Evolutionary conservation across 2,797 vertebrate genomes (phyloP).

Genomic region (Petrocephalus sullivani): DNA sequence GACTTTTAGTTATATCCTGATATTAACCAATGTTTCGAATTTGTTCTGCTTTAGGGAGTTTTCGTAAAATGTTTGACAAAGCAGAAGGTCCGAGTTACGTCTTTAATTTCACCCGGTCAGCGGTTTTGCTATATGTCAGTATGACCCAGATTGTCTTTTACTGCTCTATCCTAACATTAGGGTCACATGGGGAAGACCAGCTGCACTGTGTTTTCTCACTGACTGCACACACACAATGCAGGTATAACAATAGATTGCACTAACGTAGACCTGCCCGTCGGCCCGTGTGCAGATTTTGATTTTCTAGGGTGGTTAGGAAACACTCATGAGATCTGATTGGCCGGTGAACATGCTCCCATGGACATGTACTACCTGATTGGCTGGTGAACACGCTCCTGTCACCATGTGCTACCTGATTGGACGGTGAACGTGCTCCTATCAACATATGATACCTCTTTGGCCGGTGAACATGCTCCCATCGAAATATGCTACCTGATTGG

Average conservation of each 20-base stretch:
- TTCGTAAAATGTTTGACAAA: background rate
- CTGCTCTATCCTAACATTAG: conserved; percentile 47
- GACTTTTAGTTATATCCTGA: background rate
- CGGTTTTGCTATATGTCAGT: background rate
- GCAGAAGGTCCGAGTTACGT: background rate
- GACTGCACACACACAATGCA: conserved; percentile 59
- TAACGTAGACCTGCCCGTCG: conserved; percentile 58
- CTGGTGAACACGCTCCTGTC: no score
- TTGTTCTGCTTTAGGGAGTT: background rate
- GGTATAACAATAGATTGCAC: conserved; percentile 55
- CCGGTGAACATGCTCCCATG: no score
- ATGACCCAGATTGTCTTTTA: conserved; percentile 4
- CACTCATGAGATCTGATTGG: no score
- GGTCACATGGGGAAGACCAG: conserved; percentile 57
- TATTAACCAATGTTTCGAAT: background rate
- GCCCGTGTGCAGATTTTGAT: background rate
- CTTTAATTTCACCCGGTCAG: background rate
- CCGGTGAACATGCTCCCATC: no score
- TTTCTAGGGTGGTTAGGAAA: no score
- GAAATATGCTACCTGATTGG: no score
- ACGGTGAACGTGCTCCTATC: no score
- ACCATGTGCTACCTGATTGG: no score
- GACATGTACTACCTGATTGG: no score
- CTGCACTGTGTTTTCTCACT: conserved; percentile 62
- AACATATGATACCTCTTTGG: no score